phyloP scores from a whole-genome alignment of 2,113 vertebrate genomes.

The Hemiprocne comata region DNA sequence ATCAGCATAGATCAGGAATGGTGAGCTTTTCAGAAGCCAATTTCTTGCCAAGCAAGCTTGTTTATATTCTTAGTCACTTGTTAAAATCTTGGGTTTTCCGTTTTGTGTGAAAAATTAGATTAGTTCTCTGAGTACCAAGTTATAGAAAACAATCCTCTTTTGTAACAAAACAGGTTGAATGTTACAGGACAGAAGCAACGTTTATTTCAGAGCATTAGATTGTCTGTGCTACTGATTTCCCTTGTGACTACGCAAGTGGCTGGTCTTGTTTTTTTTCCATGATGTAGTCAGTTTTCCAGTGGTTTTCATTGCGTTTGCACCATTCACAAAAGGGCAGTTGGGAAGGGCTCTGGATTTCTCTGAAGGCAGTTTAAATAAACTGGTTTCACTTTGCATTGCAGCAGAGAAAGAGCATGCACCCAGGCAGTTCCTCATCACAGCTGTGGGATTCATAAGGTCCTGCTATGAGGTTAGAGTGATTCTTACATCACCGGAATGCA shows the following conservation, averaged over 20 bases:
- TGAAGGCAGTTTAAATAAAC: not conserved
- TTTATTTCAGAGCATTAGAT: not conserved
- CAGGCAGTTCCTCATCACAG: not conserved
- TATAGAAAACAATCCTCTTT: not conserved
- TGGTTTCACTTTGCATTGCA: not conserved
- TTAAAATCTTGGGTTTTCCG: not conserved
- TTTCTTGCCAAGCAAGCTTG: not conserved
- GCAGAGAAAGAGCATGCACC: not conserved
- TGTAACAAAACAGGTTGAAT: not conserved
- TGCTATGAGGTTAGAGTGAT: not conserved
- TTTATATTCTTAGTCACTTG: not conserved
- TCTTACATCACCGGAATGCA: not conserved
- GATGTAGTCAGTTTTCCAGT: not conserved
- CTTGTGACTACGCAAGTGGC: not conserved
- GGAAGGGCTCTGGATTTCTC: not conserved
- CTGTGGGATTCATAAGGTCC: not conserved
- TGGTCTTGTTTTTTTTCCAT: not conserved
- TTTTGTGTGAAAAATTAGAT: not conserved
- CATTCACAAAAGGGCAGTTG: not conserved
- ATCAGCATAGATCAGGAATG: not conserved
- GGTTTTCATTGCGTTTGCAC: not conserved
- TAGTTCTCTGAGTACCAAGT: not conserved
- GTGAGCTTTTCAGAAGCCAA: not conserved
- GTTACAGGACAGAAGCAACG: not conserved
- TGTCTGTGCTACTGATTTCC: not conserved